A percentile compares a stretch with the other conserved stretches of the same genome.
Evolutionary conservation across 1,140 invertebrate species (phyloP).

Genomic region (Microvelia longipes): DNA sequence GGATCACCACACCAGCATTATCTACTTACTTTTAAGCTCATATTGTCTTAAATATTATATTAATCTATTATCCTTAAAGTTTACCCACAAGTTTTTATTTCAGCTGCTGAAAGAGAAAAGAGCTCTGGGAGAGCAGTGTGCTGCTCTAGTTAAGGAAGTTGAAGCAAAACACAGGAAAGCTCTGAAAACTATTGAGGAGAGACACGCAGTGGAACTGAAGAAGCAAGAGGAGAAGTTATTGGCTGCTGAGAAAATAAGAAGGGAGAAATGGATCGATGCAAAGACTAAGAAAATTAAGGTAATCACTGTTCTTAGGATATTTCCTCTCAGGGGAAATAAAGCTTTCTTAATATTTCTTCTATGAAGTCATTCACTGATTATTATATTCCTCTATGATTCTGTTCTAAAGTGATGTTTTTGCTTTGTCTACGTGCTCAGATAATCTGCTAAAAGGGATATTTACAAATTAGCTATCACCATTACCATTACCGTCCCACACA

Average conservation of each 20-base stretch:
- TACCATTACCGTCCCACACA: too few relatives aligned
- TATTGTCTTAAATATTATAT: too few relatives aligned
- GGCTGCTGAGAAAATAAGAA: conserved; percentile 46
- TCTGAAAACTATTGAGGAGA: conserved; percentile 41
- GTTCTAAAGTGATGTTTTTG: too few relatives aligned
- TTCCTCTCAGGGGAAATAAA: too few relatives aligned
- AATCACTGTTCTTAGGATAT: conserved; percentile 8
- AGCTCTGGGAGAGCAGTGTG: conserved; percentile 45
- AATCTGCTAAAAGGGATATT: too few relatives aligned
- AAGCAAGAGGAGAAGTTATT: conserved; percentile 43
- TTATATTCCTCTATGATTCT: neutral
- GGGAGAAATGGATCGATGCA: conserved; percentile 48
- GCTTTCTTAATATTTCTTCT: too few relatives aligned
- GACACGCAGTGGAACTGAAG: conserved; percentile 44
- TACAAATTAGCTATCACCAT: too few relatives aligned
- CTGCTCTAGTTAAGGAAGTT: conserved; percentile 38
- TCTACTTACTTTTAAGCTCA: too few relatives aligned
- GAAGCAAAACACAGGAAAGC: conserved; percentile 37
- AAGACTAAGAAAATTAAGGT: conserved; percentile 57
- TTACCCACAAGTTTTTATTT: too few relatives aligned
- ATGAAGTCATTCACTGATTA: neutral
- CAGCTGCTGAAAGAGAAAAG: conserved; percentile 47
- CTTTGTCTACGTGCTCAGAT: too few relatives aligned
- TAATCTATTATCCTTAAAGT: too few relatives aligned
- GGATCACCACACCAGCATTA: too few relatives aligned